Base-by-base conservation (phyloP, 2,113 vertebrate species). In the Choloepus hoffmanni region DNA sequence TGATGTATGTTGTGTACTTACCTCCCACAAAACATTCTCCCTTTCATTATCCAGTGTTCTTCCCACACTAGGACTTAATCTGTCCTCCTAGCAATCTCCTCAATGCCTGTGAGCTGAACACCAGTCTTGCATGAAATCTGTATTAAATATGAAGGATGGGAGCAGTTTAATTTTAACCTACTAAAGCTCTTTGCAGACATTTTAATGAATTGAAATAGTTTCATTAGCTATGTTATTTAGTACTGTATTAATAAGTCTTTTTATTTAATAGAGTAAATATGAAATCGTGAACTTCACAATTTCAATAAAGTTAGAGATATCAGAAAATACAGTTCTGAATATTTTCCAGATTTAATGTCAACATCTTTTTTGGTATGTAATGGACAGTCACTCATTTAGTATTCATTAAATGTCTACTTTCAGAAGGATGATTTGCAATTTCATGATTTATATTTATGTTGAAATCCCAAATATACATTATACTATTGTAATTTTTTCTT, bases 321-420 rank as follows among this genome's bases (percentile, higher is more conserved):
- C 74, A 33, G 67, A 76, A 92, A 89, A 92, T 84, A 89, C 28
- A 73, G 33, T 81, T 92, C n/a, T 74, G 70, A 60, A 36, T 53
- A 60, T 86, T 85, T 92, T 82, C 28, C 21, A 92, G 40, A 21
- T 78, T 92, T 90, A 43, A 28, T 10, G 1, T 85, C 43, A 76
- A 87, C 18, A 45, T 87, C n/a, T n/a, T n/a, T 16, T 85, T 73
- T 21, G 55, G 72, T 83, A 55, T 77, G 2, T 77, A 60, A 78
- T 67, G 1, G 36, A 40, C 19, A 68, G 23, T 45, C 16, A 26
- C 10, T 88, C 5, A 48, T 12, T 72, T 65, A 63, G 14, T 53
- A 26, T 90, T 79, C 95, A 92, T 95, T 90, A 55, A 95, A 82
- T 89, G 43, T 58, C 36, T 92, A 15, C 26, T 30, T 23, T 63